These are phyloP conservation scores for Cephus pygmeus DNA, from an alignment of 2,888 invertebrate species.

Conservation along the genomic window DNA sequence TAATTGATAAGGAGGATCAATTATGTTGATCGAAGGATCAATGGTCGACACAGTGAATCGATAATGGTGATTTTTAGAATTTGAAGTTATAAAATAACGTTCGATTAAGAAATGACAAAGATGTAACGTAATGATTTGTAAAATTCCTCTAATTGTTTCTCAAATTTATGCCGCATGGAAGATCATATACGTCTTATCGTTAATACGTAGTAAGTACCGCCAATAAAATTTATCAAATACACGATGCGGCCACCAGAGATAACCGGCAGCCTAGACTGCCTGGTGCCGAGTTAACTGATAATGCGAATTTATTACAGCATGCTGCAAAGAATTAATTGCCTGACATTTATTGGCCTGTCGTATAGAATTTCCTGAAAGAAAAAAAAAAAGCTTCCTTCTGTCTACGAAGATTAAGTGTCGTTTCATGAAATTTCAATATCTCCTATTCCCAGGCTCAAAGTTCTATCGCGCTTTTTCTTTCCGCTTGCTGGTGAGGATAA, in stretches of 20 bases:
- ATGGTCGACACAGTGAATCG: neutral
- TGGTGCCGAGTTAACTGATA: constrained; percentile 19
- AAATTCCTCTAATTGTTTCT: neutral
- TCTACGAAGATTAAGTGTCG: neutral
- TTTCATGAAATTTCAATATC: neutral
- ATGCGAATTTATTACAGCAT: constrained; percentile 2
- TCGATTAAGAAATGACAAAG: neutral
- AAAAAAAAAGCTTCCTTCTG: neutral
- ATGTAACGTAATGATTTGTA: neutral
- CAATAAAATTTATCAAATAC: constrained; percentile 7
- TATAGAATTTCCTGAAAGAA: neutral
- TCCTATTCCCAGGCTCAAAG: neutral
- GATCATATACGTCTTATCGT: neutral
- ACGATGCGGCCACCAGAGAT: neutral
- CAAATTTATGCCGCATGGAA: neutral
- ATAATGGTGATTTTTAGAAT: neutral
- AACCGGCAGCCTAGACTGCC: constrained; percentile 16
- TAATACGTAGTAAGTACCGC: neutral
- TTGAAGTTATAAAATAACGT: neutral
- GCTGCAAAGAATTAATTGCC: neutral
- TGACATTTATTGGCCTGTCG: constrained; percentile 1
- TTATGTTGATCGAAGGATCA: neutral
- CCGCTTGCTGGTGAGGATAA: neutral
- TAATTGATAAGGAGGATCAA: neutral
- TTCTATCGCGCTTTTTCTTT: neutral